phyloP scores from a whole-genome alignment of 2,113 vertebrate genomes.

The Leucoraja erinaceus region DNA sequence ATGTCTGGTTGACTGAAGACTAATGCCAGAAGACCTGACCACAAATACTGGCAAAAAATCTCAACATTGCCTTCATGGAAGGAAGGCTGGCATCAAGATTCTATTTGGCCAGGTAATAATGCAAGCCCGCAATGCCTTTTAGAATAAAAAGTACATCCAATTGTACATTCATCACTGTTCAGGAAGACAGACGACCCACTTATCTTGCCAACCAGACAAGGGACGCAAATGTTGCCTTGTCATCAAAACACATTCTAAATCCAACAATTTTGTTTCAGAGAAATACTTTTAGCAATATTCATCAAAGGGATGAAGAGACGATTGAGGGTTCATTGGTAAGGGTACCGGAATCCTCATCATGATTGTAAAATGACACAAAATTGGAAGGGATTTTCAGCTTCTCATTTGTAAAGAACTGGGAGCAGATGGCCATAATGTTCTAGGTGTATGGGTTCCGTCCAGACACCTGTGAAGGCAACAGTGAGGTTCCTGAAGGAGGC shows the following conservation, averaged over 20 bases:
- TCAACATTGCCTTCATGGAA: neutral
- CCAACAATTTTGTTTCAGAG: neutral
- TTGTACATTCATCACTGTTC: neutral
- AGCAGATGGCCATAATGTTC: neutral
- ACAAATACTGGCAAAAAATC: neutral
- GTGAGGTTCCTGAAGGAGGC: neutral
- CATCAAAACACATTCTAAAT: neutral
- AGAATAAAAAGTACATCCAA: neutral
- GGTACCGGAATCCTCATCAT: neutral
- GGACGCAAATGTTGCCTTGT: neutral
- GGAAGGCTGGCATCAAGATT: neutral
- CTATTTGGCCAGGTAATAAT: neutral
- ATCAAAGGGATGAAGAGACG: neutral
- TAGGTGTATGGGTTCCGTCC: neutral
- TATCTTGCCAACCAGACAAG: neutral
- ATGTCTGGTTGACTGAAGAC: neutral
- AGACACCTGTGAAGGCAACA: neutral
- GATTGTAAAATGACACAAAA: neutral
- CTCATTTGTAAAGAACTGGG: neutral
- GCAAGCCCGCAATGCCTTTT: neutral
- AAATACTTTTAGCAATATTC: neutral
- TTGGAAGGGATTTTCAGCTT: neutral
- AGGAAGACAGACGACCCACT: neutral
- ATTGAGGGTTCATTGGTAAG: neutral
- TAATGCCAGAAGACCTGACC: neutral